phyloP scores from a whole-genome alignment of 2,888 invertebrate species.

The Norana najaformis region DNA sequence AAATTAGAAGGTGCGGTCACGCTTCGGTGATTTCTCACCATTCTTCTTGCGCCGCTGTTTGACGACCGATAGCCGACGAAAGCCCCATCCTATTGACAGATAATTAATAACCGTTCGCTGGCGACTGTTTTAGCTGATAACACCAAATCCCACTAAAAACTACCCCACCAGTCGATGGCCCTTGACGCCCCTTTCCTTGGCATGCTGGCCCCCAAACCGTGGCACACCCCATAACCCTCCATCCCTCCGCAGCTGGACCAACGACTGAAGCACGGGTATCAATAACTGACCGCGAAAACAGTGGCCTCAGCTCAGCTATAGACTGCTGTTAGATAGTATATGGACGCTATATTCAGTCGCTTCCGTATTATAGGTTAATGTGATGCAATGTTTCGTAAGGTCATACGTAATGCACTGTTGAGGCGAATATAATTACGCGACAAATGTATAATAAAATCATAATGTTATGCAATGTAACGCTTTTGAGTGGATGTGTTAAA shows the following conservation, averaged over 20 bases:
- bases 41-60: neutral
- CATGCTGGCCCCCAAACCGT: no score
- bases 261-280: neutral
- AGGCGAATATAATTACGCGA: no score
- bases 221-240: neutral
- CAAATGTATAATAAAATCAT: no score
- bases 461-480: neutral
- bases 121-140: neutral
- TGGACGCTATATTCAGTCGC: neutral
- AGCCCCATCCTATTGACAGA: neutral
- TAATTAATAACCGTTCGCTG: neutral
- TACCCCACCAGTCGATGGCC: no score
- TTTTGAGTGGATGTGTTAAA: no score
- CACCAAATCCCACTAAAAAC: no score
- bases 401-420: no score
- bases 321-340: neutral
- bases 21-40: neutral
- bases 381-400: neutral
- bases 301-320: no score
- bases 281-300: neutral
- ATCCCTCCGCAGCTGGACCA: neutral
- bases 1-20: constrained; percentile 3
- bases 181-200: neutral
- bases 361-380: neutral
- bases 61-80: neutral